phyloP scores from a whole-genome alignment of 2,113 vertebrate genomes.

The Salvelinus alpinus region DNA sequence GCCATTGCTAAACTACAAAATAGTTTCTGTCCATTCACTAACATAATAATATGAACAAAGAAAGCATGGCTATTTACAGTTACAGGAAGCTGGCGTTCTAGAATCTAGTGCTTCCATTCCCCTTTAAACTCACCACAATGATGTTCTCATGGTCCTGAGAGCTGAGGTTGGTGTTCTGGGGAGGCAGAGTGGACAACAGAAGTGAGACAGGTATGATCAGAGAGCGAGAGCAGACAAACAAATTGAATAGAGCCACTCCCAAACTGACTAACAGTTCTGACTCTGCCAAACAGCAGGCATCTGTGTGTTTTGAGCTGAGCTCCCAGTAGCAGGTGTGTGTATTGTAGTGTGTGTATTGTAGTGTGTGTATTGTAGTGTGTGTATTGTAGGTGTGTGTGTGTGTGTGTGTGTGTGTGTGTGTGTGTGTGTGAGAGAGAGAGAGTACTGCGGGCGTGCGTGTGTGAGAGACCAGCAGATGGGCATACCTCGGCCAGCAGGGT shows the following conservation, averaged over 20 bases:
- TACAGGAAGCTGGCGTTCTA: too few relatives aligned
- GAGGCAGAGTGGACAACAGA: conserved; percentile 26
- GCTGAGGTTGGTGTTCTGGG: conserved; percentile 93
- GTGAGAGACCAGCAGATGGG: not conserved
- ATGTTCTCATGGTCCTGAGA: conserved; percentile 98
- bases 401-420: not conserved
- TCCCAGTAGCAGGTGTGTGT: not conserved
- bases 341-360: too few relatives aligned
- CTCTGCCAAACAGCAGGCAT: not conserved
- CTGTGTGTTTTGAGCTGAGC: conserved; percentile 1
- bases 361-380: not conserved
- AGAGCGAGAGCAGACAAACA: not conserved
- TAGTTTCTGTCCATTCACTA: too few relatives aligned
- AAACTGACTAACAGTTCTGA: not conserved
- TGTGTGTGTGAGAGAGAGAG: not conserved
- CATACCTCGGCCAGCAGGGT: conserved; percentile 94
- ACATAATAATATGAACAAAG: too few relatives aligned
- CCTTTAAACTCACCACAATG: conserved; percentile 87
- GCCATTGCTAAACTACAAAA: too few relatives aligned
- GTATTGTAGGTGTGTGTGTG: not conserved
- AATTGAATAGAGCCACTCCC: not conserved
- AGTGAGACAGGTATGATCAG: conserved; percentile 25
- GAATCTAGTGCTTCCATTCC: not conserved
- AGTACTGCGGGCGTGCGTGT: not conserved
- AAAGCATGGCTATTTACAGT: too few relatives aligned